Percentiles rank a stretch among this genome's conserved stretches.
Conservation (phyloP, 2,888 invertebrate genomes). For the Ichneumon xanthorius region DNA sequence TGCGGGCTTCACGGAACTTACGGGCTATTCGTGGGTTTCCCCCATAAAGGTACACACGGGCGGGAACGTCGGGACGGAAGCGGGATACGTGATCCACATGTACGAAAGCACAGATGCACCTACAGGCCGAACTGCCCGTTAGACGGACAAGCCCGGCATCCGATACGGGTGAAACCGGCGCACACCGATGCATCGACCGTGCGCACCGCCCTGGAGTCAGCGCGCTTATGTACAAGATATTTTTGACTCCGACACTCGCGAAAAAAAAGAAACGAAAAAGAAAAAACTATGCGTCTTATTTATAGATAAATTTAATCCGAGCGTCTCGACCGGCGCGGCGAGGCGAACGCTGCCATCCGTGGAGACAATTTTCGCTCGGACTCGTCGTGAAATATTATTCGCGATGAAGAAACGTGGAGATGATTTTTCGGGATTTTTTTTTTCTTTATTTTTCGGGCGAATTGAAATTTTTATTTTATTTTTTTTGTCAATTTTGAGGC, state of each 20-base stretch:
- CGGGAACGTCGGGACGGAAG: conserved; percentile 44
- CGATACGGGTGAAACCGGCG: not conserved
- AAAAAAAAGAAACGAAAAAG: conserved; percentile 20
- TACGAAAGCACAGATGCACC: conserved; percentile 12
- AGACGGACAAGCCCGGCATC: not conserved
- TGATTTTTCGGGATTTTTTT: too few species aligned
- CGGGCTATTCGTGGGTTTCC: conserved; percentile 83
- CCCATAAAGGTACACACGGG: conserved; percentile 76
- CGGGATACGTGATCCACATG: conserved; percentile 13
- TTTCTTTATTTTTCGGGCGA: too few species aligned
- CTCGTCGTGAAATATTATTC: not conserved
- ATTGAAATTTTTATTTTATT: too few species aligned
- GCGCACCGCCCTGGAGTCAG: conserved; percentile 13
- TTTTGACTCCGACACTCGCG: conserved; percentile 53
- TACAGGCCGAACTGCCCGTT: not conserved
- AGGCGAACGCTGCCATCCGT: not conserved
- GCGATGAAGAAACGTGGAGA: too few species aligned
- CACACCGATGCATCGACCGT: conserved; percentile 17
- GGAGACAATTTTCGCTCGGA: not conserved
- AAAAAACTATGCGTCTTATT: conserved; percentile 26
- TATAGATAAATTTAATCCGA: conserved; percentile 47
- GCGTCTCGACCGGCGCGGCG: not conserved
- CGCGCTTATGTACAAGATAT: conserved; percentile 38
- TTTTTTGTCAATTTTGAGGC: too few species aligned
- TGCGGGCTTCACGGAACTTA: conserved; percentile 79